Conservation (phyloP, 2,113 vertebrate species). For the Camelus bactrianus region DNA sequence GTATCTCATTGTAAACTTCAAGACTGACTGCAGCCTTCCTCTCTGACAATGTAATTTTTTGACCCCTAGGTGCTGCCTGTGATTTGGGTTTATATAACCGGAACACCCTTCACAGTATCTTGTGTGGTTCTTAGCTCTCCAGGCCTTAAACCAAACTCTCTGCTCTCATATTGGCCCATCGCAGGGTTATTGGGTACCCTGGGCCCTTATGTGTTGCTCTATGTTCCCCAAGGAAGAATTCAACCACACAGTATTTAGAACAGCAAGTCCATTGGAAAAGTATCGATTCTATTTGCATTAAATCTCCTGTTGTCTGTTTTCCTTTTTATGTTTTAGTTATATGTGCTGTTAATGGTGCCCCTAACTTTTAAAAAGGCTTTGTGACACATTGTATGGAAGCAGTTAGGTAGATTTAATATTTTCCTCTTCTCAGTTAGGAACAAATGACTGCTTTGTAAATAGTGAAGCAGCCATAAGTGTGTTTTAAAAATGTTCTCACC, state of each 20-base stretch:
- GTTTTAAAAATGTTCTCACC: not conserved
- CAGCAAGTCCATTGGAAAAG: constrained; percentile 14
- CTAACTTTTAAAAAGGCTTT: constrained; percentile 39
- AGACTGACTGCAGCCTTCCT: not conserved
- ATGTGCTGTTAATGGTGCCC: constrained; percentile 55
- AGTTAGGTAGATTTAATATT: not conserved
- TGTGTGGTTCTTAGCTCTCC: not conserved
- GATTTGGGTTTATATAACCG: not conserved
- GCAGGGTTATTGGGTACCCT: not conserved
- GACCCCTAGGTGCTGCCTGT: not conserved
- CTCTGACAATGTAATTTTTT: not conserved
- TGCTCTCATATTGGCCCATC: not conserved
- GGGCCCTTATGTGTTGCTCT: not conserved
- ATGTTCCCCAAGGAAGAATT: not conserved
- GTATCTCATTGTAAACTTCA: constrained; percentile 48
- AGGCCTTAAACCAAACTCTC: not conserved
- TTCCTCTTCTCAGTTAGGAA: not conserved
- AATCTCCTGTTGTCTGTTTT: not conserved
- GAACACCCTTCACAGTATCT: rapidly evolving
- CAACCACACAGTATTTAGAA: constrained; percentile 31
- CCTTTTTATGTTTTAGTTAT: constrained; percentile 68
- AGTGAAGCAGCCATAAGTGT: rapidly evolving
- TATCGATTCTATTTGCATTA: not conserved
- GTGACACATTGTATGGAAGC: not conserved
- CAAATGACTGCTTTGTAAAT: not conserved